Percentiles rank a stretch among this genome's conserved stretches.
Evolutionary conservation across 2,113 vertebrate species (phyloP).

Genomic region (Python bivittatus): DNA sequence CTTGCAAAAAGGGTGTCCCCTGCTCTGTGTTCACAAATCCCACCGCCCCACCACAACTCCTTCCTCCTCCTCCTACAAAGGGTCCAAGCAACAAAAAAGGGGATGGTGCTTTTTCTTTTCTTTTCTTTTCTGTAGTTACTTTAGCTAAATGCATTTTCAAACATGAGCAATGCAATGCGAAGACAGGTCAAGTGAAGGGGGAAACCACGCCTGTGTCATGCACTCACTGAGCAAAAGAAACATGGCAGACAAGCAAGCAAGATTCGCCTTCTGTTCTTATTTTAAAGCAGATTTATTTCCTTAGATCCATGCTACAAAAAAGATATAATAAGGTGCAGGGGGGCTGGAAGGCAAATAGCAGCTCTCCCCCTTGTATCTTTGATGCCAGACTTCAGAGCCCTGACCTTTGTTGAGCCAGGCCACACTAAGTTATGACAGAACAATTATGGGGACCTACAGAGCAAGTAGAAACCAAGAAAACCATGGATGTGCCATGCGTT

Average conservation of each 20-base stretch:
- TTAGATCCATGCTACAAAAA: slow-evolving; percentile 62
- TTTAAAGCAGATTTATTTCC: slow-evolving; percentile 57
- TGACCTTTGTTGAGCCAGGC: slow-evolving; percentile 75
- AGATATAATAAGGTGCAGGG: slow-evolving; percentile 72
- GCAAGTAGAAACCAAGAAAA: slow-evolving; percentile 49
- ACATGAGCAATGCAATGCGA: neutral
- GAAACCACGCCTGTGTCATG: slow-evolving; percentile 50
- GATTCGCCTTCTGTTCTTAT: slow-evolving; percentile 49
- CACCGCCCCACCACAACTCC: neutral
- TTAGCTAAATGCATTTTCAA: slow-evolving; percentile 57
- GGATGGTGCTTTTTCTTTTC: neutral
- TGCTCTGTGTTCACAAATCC: neutral
- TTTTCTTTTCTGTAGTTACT: slow-evolving; percentile 34
- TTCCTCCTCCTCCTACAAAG: neutral
- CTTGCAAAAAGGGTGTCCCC: accelerated
- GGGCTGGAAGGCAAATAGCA: slow-evolving; percentile 74
- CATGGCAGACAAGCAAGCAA: slow-evolving; percentile 4
- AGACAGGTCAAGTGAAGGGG: slow-evolving; percentile 54
- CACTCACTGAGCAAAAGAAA: slow-evolving; percentile 37
- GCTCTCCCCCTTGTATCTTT: slow-evolving; percentile 69
- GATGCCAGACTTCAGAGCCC: slow-evolving; percentile 63
- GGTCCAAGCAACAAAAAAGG: slow-evolving; percentile 1
- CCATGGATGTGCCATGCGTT: neutral
- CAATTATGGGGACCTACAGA: slow-evolving; percentile 32
- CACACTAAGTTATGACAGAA: slow-evolving; percentile 62